Evolutionary conservation across 2,113 vertebrate species (phyloP).

Genomic region (Oceanodroma tethys): DNA sequence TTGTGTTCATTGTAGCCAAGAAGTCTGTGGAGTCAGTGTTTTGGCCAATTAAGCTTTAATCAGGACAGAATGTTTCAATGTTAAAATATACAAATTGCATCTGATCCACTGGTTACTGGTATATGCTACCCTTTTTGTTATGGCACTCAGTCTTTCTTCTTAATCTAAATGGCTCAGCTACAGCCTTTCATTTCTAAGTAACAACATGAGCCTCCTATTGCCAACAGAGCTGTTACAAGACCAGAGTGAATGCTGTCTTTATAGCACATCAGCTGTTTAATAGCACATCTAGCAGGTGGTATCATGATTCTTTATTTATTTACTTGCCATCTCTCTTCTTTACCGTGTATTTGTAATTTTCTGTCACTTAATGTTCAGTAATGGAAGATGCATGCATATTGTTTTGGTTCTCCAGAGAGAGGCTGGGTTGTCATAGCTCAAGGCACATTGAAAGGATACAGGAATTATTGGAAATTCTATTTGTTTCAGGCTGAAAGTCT

Average conservation of each 20-base stretch:
- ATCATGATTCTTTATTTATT: neutral
- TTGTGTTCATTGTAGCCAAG: conserved; percentile 59
- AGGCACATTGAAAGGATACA: neutral
- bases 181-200: neutral
- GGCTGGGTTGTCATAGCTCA: neutral
- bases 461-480: neutral
- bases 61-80: conserved; percentile 57
- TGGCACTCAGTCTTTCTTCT: neutral
- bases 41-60: conserved; percentile 65
- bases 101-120: conserved; percentile 10
- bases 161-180: neutral
- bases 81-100: conserved; percentile 61
- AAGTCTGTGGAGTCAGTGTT: conserved; percentile 50
- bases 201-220: neutral
- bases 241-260: neutral
- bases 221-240: neutral
- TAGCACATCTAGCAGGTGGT: neutral
- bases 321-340: neutral
- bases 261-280: neutral
- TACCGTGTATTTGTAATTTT: neutral
- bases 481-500: neutral
- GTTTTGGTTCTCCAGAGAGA: neutral
- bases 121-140: conserved; percentile 19
- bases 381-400: neutral
- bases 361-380: neutral